These are phyloP conservation scores for Lycodopsis pacificus DNA, from an alignment of 2,797 vertebrate genomes.

Conservation along the genomic window DNA sequence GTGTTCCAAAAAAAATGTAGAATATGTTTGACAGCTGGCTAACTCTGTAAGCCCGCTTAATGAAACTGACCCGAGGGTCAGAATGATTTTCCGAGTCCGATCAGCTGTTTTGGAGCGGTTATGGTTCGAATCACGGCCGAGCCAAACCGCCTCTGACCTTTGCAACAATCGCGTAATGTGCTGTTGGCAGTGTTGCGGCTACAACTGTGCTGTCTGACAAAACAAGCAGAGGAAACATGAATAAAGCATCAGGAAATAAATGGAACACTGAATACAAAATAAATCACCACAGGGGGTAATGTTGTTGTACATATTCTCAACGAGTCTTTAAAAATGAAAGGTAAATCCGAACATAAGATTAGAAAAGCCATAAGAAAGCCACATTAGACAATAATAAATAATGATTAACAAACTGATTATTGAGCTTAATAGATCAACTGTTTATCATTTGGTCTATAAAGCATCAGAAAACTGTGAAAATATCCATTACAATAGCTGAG, in stretches of 20 bases:
- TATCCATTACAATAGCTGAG: too few species aligned
- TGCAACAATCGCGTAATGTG: constrained; percentile 32
- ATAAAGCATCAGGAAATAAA: background rate
- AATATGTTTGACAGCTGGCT: constrained; percentile 57
- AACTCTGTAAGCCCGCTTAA: constrained; percentile 49
- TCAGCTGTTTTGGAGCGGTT: constrained; percentile 45
- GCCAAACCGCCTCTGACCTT: constrained; percentile 54
- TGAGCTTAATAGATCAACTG: background rate
- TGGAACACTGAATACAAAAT: background rate
- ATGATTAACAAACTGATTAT: background rate
- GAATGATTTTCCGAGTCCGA: constrained; percentile 53
- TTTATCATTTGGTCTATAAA: background rate
- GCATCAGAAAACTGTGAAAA: background rate
- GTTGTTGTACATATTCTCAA: background rate
- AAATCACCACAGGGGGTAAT: background rate
- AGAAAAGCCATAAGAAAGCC: too few species aligned
- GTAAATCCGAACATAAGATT: background rate
- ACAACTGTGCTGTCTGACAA: constrained; percentile 10
- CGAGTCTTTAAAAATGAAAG: background rate
- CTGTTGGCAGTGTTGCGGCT: constrained; percentile 29
- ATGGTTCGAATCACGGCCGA: constrained; percentile 28
- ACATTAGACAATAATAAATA: background rate
- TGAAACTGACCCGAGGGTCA: constrained; percentile 58
- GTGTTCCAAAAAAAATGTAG: constrained; percentile 8
- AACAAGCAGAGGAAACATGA: background rate